Evolutionary conservation across 2,113 vertebrate species (phyloP).

Genomic region (Engystomops pustulosus): DNA sequence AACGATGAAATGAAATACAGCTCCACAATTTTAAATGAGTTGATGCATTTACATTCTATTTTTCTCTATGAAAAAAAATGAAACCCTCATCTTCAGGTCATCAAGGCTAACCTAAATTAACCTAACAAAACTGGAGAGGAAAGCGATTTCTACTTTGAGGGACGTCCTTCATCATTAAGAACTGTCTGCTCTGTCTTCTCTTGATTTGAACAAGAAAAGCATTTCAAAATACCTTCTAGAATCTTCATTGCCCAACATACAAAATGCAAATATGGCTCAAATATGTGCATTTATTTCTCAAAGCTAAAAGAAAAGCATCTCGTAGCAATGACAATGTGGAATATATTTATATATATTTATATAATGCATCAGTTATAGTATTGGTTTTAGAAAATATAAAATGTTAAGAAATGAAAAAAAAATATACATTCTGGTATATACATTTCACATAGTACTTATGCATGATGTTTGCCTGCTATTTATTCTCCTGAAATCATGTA

Average conservation of each 20-base stretch:
- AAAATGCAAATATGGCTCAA: constrained; percentile 28
- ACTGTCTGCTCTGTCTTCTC: constrained; percentile 46
- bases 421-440: background rate
- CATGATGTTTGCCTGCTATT: no score
- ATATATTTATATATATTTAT: background rate
- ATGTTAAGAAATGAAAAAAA: no score
- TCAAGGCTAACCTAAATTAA: constrained; percentile 49
- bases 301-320: background rate
- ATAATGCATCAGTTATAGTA: background rate
- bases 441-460: background rate
- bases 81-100: constrained; percentile 46
- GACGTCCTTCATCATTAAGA: constrained; percentile 54
- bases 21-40: constrained; percentile 48
- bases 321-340: background rate
- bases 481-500: no score
- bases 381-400: no score
- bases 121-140: constrained; percentile 44
- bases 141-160: constrained; percentile 26
- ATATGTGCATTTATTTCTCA: constrained; percentile 46
- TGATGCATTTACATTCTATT: constrained; percentile 47
- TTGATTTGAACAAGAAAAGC: constrained; percentile 41
- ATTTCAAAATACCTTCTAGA: constrained; percentile 29
- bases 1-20: constrained; percentile 53
- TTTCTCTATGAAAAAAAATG: constrained; percentile 36
- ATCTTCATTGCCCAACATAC: background rate